Conservation (phyloP, 2,113 vertebrate species). For the Poeciliopsis occidentalis region DNA sequence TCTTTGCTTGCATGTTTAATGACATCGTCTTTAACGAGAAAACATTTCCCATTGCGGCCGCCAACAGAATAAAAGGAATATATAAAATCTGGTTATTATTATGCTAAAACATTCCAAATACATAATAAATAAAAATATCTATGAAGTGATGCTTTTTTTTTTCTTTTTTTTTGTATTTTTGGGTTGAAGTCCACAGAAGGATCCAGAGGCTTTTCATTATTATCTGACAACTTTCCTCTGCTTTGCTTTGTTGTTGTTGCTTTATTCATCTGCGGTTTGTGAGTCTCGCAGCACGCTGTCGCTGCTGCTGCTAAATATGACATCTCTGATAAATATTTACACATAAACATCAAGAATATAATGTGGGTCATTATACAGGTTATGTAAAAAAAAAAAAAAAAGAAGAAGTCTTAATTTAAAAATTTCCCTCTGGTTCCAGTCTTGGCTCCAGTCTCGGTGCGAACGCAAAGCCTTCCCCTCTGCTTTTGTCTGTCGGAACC, state of each 20-base stretch:
- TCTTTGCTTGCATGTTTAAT: constrained; percentile 4
- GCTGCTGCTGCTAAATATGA: constrained; percentile 29
- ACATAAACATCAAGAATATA: constrained; percentile 59
- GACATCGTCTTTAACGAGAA: not conserved
- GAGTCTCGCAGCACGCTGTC: constrained; percentile 10
- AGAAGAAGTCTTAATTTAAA: constrained; percentile 7
- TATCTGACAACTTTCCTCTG: not conserved
- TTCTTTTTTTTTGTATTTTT: not conserved
- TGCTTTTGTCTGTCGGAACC: not conserved
- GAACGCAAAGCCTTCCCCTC: constrained; percentile 3
- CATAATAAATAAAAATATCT: constrained; percentile 9
- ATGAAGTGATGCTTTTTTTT: not conserved
- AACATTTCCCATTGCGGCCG: constrained; percentile 21
- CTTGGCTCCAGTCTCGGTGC: constrained; percentile 21
- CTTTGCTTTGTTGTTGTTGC: not conserved
- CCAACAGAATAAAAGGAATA: constrained; percentile 13
- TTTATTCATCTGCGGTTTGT: constrained; percentile 5
- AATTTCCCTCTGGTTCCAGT: constrained; percentile 8
- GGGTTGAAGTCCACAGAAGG: constrained; percentile 21
- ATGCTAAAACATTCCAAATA: constrained; percentile 31
- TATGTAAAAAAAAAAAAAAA: constrained; percentile 29
- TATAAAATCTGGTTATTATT: constrained; percentile 25
- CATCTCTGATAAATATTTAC: constrained; percentile 60
- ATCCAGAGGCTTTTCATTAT: constrained; percentile 9
- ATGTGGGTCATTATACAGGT: constrained; percentile 47